phyloP scores from a whole-genome alignment of 1,140 invertebrate species.

The Sminthurides bifidus region DNA sequence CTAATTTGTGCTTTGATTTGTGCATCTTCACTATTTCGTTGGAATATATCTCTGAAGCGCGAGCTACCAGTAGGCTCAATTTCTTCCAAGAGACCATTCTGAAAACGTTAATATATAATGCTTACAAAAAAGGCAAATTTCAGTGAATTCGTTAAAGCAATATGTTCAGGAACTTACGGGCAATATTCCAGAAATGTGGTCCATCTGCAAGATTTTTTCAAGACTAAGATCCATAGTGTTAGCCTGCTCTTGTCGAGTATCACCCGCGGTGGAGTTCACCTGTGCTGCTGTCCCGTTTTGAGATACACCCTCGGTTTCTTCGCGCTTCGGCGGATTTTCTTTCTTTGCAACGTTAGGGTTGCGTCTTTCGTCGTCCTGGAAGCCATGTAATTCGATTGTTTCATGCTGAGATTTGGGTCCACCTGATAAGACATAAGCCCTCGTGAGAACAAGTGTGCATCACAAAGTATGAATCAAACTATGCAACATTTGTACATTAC shows the following conservation, averaged over 20 bases:
- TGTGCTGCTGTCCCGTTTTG: constrained; percentile 20
- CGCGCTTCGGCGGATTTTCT: background rate
- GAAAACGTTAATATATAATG: constrained; percentile 20
- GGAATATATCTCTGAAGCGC: constrained; percentile 53
- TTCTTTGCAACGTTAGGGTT: constrained; percentile 5
- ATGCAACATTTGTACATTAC: background rate
- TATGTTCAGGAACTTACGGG: too few species aligned
- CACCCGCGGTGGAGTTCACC: constrained; percentile 18
- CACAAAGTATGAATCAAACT: background rate
- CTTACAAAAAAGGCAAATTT: background rate
- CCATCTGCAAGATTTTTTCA: constrained; percentile 57
- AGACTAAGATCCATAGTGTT: constrained; percentile 50
- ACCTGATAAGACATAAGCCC: constrained; percentile 42
- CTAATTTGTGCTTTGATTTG: too few species aligned
- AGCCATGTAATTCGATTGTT: constrained; percentile 83
- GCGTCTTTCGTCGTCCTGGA: constrained; percentile 50
- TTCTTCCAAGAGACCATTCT: constrained; percentile 47
- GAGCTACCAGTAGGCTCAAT: constrained; percentile 41
- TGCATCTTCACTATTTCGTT: constrained; percentile 44
- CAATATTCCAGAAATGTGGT: constrained; percentile 34
- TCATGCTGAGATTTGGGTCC: constrained; percentile 81
- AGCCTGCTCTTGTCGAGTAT: too few species aligned
- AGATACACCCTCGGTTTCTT: background rate
- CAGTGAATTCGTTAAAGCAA: background rate
- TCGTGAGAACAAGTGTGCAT: background rate